Evolutionary conservation across 1,140 invertebrate genomes (phyloP), one percentile per base, ranked within the genome.

Genomic region (Charaxes varanes): DNA sequence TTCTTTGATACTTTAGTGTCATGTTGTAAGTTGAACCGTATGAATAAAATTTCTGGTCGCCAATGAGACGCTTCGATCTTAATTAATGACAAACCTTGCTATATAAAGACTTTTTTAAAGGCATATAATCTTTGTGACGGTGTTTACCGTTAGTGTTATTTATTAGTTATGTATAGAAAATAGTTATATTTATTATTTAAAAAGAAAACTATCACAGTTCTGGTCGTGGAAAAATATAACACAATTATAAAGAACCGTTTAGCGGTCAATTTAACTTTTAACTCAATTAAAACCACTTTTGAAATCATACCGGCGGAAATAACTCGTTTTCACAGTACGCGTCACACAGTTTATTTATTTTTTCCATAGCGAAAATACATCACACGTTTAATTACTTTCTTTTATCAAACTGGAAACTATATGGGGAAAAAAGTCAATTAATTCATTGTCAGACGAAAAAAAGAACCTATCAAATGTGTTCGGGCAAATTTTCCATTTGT

Each of bases 401-500:
- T 19, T 19, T 7, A 3, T 4, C 18, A 19, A 3, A 3, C 18
- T 19, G 3, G 3, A 19, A 4, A 7, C 3, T 19, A 7, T 19
- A n/a, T 19, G 16, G 18, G 7, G 18, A 32, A 22, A 36, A 43
- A 36, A 14, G 26, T 27, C 18, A 37, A 44, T 44, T 31, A 30
- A 8, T 43, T 43, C 32, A 37, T 37, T 37, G 41, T 36, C 12
- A 21, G 14, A 21, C 26, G 23, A 43, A 43, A 13, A 36, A 43
- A 35, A 43, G 13, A 34, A 42, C 30, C 19, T 42, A 34, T 44
- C 41, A 44, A 44, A 23, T 12, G 26, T 32, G 2, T 11, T 8
- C 14, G 11, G 13, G n/a, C 16, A 10, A 22, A 27, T 17, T 10
- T 44, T 28, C 21, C 32, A 15, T 27, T 43, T 14, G 12, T 4